phyloP scores from a whole-genome alignment of 2,113 vertebrate species.

The Prunella himalayana region DNA sequence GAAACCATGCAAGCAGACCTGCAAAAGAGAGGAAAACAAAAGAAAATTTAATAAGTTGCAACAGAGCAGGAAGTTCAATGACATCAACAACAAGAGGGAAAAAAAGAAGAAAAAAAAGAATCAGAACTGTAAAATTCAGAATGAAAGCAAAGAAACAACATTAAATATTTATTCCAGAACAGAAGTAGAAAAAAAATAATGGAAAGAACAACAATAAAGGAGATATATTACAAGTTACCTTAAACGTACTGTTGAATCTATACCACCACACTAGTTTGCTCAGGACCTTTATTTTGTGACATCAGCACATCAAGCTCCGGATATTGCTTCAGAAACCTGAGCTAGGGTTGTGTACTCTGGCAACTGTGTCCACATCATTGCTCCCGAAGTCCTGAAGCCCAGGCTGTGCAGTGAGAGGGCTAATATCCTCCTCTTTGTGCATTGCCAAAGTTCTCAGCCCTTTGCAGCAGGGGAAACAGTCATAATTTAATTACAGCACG shows the following conservation, averaged over 20 bases:
- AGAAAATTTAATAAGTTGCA: slow-evolving; percentile 17
- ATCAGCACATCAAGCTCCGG: background rate
- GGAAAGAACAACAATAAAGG: background rate
- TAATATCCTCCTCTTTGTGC: background rate
- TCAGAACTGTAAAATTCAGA: background rate
- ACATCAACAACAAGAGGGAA: background rate
- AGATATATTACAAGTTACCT: background rate
- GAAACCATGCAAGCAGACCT: slow-evolving; percentile 34
- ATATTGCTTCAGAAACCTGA: slow-evolving; percentile 39
- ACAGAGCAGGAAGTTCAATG: slow-evolving; percentile 42
- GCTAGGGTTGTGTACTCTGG: background rate
- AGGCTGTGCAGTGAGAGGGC: background rate
- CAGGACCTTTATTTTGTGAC: background rate
- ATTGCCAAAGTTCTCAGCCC: background rate
- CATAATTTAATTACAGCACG: background rate
- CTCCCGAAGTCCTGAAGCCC: background rate
- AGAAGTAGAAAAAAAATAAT: slow-evolving; percentile 12
- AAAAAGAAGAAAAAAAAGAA: background rate
- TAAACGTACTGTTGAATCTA: background rate
- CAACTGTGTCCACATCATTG: background rate
- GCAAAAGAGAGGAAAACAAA: background rate
- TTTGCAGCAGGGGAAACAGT: background rate
- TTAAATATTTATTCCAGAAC: background rate
- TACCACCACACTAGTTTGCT: background rate
- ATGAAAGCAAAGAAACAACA: background rate